These are phyloP conservation scores for Pseudomugil tenellus DNA, from an alignment of 2,797 vertebrate genomes.

Conservation along the genomic window DNA sequence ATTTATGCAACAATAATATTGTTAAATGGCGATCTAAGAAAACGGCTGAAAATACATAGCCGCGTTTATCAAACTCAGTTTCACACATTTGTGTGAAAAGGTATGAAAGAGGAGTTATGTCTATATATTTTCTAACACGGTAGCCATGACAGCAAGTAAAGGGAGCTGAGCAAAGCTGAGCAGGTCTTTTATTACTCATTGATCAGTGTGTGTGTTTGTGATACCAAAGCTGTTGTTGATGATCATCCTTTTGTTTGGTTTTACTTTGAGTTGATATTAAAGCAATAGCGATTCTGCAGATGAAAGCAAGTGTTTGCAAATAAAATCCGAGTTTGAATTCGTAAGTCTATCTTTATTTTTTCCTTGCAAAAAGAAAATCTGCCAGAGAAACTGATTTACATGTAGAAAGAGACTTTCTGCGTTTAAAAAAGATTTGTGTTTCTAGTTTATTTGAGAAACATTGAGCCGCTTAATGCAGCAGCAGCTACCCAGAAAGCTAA, in stretches of 20 bases:
- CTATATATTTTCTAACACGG: neutral
- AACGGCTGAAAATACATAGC: no score
- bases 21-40: no score
- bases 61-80: neutral
- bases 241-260: neutral
- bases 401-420: no score
- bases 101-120: neutral
- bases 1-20: neutral
- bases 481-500: no score
- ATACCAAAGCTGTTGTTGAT: neutral
- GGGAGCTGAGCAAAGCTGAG: neutral
- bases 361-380: no score
- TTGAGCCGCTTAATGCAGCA: no score
- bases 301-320: no score
- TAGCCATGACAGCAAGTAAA: neutral
- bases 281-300: no score
- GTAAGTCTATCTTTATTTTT: neutral
- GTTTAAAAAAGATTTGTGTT: no score
- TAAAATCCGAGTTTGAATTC: neutral
- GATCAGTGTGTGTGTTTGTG: neutral
- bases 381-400: no score
- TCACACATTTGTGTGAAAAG: neutral
- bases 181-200: neutral
- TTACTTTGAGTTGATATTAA: no score
- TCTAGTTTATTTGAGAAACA: no score